phyloP scores from a whole-genome alignment of 1,140 invertebrate genomes.

The Leptinotarsa lineolata region DNA sequence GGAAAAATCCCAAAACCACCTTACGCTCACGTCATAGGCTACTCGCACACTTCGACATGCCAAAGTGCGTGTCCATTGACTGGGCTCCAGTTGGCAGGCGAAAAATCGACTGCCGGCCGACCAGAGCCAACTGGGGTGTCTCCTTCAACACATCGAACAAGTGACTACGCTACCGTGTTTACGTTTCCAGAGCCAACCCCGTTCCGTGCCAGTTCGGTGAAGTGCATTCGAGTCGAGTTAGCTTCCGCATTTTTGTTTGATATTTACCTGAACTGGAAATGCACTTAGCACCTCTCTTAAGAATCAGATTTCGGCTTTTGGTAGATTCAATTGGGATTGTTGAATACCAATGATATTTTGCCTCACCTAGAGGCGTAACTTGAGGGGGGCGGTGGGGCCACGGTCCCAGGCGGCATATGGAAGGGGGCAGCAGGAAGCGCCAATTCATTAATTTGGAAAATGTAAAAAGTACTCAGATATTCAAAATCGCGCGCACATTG shows the following conservation, averaged over 20 bases:
- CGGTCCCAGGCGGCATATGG: too few relatives aligned
- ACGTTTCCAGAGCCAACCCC: slow-evolving; percentile 25
- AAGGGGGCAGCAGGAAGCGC: too few relatives aligned
- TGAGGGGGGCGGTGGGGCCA: too few relatives aligned
- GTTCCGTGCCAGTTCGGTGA: slow-evolving; percentile 22
- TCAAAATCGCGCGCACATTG: too few relatives aligned
- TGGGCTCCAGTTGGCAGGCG: slow-evolving; percentile 32
- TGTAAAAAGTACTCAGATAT: too few relatives aligned
- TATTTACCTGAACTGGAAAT: not conserved
- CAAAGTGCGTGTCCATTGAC: slow-evolving; percentile 32
- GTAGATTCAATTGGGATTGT: too few relatives aligned
- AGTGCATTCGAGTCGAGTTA: not conserved
- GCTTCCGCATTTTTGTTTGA: not conserved
- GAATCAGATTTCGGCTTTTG: too few relatives aligned
- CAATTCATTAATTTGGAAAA: too few relatives aligned
- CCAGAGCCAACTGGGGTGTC: slow-evolving; percentile 29
- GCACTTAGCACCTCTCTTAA: too few relatives aligned
- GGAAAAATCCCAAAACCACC: slow-evolving; percentile 30
- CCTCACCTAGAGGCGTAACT: too few relatives aligned
- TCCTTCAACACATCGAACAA: not conserved
- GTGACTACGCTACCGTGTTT: slow-evolving; percentile 23
- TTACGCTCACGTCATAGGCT: slow-evolving; percentile 15
- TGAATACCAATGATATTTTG: too few relatives aligned
- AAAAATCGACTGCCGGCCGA: slow-evolving; percentile 10
- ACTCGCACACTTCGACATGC: slow-evolving; percentile 6